A percentile compares a stretch with the other conserved stretches of the same genome.
Evolutionary conservation across 2,888 invertebrate genomes (phyloP).

Genomic region (Acanthococcus lagerstroemiae): DNA sequence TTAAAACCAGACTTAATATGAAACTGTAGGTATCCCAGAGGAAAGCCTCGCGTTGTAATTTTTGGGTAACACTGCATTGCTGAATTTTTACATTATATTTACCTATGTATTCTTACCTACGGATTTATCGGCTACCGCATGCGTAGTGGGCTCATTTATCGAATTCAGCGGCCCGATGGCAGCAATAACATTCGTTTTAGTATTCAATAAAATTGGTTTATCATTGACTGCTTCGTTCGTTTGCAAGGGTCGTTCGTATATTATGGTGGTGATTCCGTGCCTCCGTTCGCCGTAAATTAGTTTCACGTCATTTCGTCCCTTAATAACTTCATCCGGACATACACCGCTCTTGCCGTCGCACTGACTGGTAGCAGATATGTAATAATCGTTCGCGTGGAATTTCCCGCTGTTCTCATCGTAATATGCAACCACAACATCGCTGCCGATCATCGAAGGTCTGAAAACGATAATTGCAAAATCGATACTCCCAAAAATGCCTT

Average conservation of each 20-base stretch:
- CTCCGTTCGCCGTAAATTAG: conserved; percentile 65
- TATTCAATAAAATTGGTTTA: conserved; percentile 54
- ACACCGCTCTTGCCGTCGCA: conserved; percentile 54
- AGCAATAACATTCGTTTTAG: conserved; percentile 69
- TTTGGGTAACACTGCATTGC: too few relatives aligned
- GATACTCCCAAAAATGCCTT: too few relatives aligned
- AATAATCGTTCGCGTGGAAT: conserved; percentile 75
- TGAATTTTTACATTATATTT: too few relatives aligned
- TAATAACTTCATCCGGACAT: conserved; percentile 72
- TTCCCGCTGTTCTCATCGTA: conserved; percentile 50
- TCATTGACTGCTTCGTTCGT: conserved; percentile 65
- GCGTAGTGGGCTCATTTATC: conserved; percentile 72
- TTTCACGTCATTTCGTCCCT: conserved; percentile 66
- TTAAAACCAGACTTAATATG: too few relatives aligned
- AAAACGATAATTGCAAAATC: too few relatives aligned
- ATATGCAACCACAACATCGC: conserved; percentile 74
- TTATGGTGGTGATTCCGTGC: conserved; percentile 69
- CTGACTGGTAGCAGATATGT: conserved; percentile 61
- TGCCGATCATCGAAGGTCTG: conserved; percentile 49
- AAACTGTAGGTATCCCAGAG: too few relatives aligned
- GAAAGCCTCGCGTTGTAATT: too few relatives aligned
- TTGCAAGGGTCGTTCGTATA: conserved; percentile 64
- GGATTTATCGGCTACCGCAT: conserved; percentile 61
- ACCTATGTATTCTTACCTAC: too few relatives aligned
- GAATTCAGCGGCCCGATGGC: conserved; percentile 77